Percentiles rank a stretch among this genome's conserved stretches.
Conservation (phyloP, 2,888 invertebrate species). For the Dioctria linearis region DNA sequence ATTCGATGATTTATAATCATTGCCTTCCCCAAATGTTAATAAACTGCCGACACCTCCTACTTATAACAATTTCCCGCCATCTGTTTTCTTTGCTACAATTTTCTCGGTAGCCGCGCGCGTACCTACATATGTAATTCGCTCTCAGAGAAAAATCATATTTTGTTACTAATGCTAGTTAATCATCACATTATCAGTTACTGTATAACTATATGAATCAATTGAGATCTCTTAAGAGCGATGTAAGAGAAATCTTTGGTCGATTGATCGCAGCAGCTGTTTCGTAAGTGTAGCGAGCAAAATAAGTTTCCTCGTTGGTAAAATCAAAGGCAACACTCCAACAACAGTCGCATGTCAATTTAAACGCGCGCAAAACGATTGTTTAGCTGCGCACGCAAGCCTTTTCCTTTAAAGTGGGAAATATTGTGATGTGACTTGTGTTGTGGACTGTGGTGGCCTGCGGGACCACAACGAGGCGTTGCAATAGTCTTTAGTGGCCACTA, state of each 20-base stretch:
- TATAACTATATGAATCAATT: not conserved
- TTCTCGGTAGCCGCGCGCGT: not conserved
- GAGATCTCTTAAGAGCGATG: conserved; percentile 26
- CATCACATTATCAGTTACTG: not conserved
- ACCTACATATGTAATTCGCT: too few species aligned
- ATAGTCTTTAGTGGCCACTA: conserved; percentile 46
- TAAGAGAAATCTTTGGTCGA: conserved; percentile 32
- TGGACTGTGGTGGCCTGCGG: not conserved
- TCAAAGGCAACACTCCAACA: not conserved
- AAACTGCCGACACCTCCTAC: conserved; percentile 27
- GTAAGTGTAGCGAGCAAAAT: not conserved
- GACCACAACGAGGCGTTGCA: conserved; percentile 32
- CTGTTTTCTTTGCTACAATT: conserved; percentile 18
- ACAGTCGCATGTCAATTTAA: conserved; percentile 32
- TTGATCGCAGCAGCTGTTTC: conserved; percentile 13
- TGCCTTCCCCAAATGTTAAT: conserved; percentile 26
- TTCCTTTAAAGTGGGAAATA: conserved; percentile 46
- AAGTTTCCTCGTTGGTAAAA: conserved; percentile 29
- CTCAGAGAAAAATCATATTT: not conserved
- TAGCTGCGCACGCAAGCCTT: conserved; percentile 40
- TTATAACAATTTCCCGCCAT: conserved; percentile 8
- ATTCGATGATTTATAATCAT: conserved; percentile 11
- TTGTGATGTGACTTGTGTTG: not conserved
- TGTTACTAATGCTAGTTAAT: not conserved
- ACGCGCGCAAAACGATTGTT: conserved; percentile 40